Conservation (phyloP, 2,797 vertebrate species). For the Buceros bicornis region DNA sequence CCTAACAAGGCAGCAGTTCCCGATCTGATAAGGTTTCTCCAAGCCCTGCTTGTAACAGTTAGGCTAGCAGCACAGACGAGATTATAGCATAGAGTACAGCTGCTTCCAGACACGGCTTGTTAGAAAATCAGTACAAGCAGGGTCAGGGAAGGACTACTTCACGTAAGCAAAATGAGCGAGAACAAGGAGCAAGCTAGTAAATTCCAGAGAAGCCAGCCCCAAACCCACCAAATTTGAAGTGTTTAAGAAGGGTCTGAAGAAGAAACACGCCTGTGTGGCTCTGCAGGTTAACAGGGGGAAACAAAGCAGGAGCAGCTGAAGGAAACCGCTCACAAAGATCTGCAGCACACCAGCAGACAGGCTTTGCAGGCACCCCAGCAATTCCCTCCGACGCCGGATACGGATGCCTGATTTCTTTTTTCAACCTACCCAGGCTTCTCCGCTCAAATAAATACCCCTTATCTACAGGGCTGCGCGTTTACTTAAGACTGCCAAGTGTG, state of each 20-base stretch:
- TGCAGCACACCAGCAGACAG: neutral
- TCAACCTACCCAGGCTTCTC: neutral
- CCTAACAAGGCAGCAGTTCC: neutral
- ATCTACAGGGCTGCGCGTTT: neutral
- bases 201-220: neutral
- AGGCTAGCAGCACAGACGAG: neutral
- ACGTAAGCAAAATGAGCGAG: neutral
- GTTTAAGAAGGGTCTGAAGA: neutral
- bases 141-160: constrained; percentile 24
- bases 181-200: neutral
- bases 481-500: neutral
- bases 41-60: neutral
- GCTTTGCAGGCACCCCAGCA: neutral
- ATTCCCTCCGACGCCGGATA: accelerated
- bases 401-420: neutral
- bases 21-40: neutral
- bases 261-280: neutral
- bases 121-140: constrained; percentile 6
- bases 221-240: neutral
- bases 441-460: neutral
- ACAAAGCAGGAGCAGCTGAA: neutral
- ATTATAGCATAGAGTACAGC: constrained; percentile 24
- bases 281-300: neutral
- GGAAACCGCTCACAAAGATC: neutral
- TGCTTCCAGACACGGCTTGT: constrained; percentile 28